These are phyloP conservation scores for Caenorhabditis sp. DNA, from an alignment of 2,888 invertebrate genomes.

Conservation along the genomic window DNA sequence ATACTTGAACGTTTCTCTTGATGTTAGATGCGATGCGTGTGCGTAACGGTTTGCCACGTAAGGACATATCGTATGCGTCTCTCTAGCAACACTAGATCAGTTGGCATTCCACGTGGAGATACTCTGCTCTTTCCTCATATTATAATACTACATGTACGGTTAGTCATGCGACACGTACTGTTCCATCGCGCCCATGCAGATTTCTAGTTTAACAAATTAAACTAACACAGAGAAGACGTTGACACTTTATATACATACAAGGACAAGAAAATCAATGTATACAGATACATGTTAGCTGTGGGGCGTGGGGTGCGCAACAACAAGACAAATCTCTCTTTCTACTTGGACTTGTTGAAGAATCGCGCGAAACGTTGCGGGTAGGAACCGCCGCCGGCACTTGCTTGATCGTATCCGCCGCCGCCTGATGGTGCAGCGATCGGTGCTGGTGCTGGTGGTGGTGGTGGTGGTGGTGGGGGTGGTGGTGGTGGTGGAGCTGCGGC, in stretches of 20 bases:
- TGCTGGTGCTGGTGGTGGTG: constrained; percentile 42
- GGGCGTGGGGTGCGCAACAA: neutral
- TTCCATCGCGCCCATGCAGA: constrained; percentile 33
- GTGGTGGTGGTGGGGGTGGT: constrained; percentile 43
- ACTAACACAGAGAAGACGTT: neutral
- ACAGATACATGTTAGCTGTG: neutral
- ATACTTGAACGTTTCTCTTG: no score
- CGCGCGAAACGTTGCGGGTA: constrained; percentile 45
- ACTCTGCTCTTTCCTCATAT: no score
- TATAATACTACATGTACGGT: neutral
- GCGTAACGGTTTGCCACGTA: no score
- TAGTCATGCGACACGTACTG: constrained; percentile 29
- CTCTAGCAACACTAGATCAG: no score
- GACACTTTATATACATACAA: constrained; percentile 1
- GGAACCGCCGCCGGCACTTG: constrained; percentile 25
- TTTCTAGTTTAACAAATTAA: no score
- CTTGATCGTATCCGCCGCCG: constrained; percentile 22
- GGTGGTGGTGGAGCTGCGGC: constrained; percentile 26
- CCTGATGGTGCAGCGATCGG: constrained; percentile 27
- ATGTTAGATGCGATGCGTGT: no score
- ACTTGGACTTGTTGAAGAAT: constrained; percentile 32
- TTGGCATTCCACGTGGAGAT: no score
- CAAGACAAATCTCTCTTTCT: constrained; percentile 4
- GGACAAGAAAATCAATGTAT: neutral
- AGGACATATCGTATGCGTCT: no score